Base-by-base conservation (phyloP, 2,113 vertebrate species). In the Platichthys stellatus region DNA sequence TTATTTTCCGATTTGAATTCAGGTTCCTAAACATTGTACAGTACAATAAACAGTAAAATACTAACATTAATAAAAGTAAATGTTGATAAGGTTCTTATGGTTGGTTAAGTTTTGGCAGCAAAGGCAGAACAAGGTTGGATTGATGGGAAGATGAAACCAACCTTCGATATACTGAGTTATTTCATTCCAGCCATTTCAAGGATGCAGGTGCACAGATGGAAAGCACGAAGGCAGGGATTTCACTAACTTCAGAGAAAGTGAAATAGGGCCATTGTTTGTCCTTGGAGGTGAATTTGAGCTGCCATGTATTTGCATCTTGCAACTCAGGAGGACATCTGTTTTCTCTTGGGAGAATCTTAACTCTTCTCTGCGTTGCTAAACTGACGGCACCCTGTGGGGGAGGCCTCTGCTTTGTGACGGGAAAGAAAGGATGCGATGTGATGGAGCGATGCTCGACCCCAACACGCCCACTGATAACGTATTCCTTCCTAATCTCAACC, bases 271-370 rank as follows among this genome's bases (percentile, higher is more conserved):
- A 69, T 61, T 69, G 73, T 43, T 28, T 78, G 78, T 56, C 76
- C 64, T 84, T 72, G 78, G 78, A 63, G 23, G 80, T 23, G 69
- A 61, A 65, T 76, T 40, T 82, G 38, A 81, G 69, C 26, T 76
- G 45, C 67, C 35, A 62, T 72, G 66, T 82, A 80, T 80, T 76
- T 74, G 63, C 5, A 45, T 65, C 51, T 84, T 77, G 60, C 72
- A 74, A 76, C 24, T 79, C 51, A 85, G 86, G 88, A 84, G 83
- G 78, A 86, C 81, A 84, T 84, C 69, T 71, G 80, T 85, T 88
- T 80, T 69, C 76, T 88, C 76, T 58, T 61, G 82, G 68, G 82
- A 83, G 65, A 76, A 17, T 53, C 54, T 79, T 73, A 56, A 77
- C 72, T 31, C 28, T 72, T 35, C 18, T 62, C 68, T 81, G 60